These are phyloP conservation scores for Etheostoma perlongum DNA, from an alignment of 2,797 vertebrate species.

Conservation along the genomic window DNA sequence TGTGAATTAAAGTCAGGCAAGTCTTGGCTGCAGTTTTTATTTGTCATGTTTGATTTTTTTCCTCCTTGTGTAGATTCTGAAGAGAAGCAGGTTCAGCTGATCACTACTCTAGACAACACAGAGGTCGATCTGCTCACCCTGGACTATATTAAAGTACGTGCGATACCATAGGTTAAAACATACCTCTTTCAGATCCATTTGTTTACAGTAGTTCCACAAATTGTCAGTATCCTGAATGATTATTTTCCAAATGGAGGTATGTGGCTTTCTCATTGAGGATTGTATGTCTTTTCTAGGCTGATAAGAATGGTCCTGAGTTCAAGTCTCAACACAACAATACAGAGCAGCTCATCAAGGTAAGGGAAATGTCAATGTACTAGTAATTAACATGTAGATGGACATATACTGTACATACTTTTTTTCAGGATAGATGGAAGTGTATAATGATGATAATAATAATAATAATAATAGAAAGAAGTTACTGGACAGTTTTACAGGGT, in stretches of 20 bases:
- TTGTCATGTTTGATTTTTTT: conserved; percentile 21
- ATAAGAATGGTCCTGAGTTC: conserved; percentile 91
- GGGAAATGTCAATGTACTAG: conserved; percentile 4
- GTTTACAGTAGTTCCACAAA: not conserved
- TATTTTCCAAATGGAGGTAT: not conserved
- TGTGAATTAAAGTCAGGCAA: not conserved
- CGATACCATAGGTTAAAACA: not conserved
- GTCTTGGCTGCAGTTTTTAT: not conserved
- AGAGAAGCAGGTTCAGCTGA: conserved; percentile 90
- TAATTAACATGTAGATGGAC: not conserved
- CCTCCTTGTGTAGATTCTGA: conserved; percentile 87
- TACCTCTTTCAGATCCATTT: not conserved
- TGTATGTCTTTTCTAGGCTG: conserved; percentile 83
- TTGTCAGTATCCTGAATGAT: not conserved
- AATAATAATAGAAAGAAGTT: too few relatives aligned
- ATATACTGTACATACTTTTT: too few relatives aligned
- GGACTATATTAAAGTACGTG: conserved; percentile 91
- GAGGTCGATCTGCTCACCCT: conserved; percentile 93
- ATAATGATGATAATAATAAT: too few relatives aligned
- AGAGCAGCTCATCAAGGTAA: conserved; percentile 94
- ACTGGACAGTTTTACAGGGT: too few relatives aligned
- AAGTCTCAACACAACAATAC: conserved; percentile 89
- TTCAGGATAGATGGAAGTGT: too few relatives aligned
- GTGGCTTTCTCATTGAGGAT: not conserved
- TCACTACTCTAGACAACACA: conserved; percentile 95